Percentiles rank a stretch among this genome's conserved stretches.
These are phyloP conservation scores for Lysandra coridon DNA, from an alignment of 2,888 invertebrate genomes.

Conservation along the genomic window DNA sequence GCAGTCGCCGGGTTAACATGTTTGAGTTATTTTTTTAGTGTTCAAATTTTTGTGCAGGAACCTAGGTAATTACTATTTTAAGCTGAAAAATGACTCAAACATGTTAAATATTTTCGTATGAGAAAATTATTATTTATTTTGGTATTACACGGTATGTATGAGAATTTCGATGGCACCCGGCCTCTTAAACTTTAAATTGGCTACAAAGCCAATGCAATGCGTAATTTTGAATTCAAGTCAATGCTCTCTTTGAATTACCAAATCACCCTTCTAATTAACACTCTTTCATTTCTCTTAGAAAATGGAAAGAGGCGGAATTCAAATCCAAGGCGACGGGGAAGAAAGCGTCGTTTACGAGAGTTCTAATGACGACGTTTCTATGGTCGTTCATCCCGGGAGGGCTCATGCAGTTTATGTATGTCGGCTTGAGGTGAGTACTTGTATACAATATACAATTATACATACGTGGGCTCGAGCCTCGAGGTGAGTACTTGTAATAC, in stretches of 20 bases:
- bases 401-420: conserved; percentile 56
- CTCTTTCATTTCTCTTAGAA: conserved; percentile 47
- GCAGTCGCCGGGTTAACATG: too few relatives aligned
- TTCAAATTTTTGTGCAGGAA: too few relatives aligned
- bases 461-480: too few relatives aligned
- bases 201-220: background rate
- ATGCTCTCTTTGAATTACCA: background rate
- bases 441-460: background rate
- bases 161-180: too few relatives aligned
- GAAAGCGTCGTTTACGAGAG: conserved; percentile 57
- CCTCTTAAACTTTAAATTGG: background rate
- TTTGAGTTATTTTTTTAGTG: too few relatives aligned
- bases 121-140: too few relatives aligned
- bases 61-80: too few relatives aligned
- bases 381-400: conserved; percentile 65
- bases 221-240: background rate
- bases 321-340: conserved; percentile 54
- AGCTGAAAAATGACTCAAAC: too few relatives aligned
- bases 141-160: too few relatives aligned
- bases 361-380: conserved; percentile 57
- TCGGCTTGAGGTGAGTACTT: conserved; percentile 54
- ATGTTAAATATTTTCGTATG: too few relatives aligned
- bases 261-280: background rate
- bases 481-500: too few relatives aligned
- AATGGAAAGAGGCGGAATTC: conserved; percentile 61